Evolutionary conservation across 2,113 vertebrate genomes (phyloP), one percentile per base, ranked within the genome.

Genomic region (Anoplopoma fimbria): DNA sequence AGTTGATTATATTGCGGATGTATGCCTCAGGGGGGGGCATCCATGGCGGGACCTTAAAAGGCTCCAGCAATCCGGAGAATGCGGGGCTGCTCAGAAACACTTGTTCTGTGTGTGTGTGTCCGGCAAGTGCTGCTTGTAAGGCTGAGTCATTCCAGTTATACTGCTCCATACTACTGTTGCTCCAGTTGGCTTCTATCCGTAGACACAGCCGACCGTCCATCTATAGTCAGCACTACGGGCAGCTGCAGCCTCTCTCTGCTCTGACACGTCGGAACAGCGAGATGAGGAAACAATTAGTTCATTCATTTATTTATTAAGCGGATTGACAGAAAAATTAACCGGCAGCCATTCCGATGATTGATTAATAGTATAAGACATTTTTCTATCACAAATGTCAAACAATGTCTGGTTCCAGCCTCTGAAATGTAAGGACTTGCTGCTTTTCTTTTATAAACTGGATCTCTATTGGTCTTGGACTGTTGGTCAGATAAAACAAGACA

Each of bases 81-180:
- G 87, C 74, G 0, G 79, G 60, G 47, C 77, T 89, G 75, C 85
- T 77, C 58, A 82, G 79, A 89, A 81, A 89, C 89, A 88, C 88
- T 87, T 83, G 85, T 58, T 62, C 51, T 49, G 78, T 73, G 79
- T 80, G 84, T 85, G 82, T 87, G 84, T 86, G 77, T 86, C 82
- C 69, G 2, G 19, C 76, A 77, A 90, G 89, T 79, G 77, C 71
- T 76, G 77, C 84, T 86, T 6, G 8, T 75, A 74, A 78, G 49
- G 47, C 70, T 29, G 73, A 78, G 72, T 77, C 86, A 86, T 89
- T 89, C 92, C 83, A 69, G 89, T 82, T 71, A 85, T 81, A 38
- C 60, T 33, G 42, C 25, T 1, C 60, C 31, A 40, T 1, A 13
- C 67, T 53, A 6, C 47, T 79, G 82, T 75, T 70, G 80, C 83